A percentile compares a stretch with the other conserved stretches of the same genome.
Evolutionary conservation across 2,797 vertebrate species (phyloP).

Genomic region (Darevskia mixta): DNA sequence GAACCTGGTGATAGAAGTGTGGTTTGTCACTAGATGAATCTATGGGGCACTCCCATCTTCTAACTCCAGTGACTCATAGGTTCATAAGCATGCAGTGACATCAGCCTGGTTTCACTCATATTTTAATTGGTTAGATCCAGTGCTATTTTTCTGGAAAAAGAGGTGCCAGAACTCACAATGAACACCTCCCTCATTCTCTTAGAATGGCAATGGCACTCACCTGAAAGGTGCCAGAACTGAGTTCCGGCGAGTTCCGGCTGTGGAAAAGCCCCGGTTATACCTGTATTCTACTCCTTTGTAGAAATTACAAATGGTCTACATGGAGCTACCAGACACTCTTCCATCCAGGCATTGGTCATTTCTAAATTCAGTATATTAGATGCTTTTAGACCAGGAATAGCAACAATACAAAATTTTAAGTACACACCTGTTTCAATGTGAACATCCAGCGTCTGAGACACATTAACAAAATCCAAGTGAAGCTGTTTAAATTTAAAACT

Average conservation of each 20-base stretch:
- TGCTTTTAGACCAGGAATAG: neutral
- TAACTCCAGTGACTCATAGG: neutral
- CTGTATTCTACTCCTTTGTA: neutral
- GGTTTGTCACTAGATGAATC: too few relatives aligned
- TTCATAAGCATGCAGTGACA: neutral
- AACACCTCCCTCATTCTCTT: too few relatives aligned
- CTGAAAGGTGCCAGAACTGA: too few relatives aligned
- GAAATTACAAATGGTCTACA: neutral
- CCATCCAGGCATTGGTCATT: neutral
- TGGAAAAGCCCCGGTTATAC: neutral
- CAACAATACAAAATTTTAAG: conserved; percentile 25
- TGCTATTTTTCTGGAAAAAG: too few relatives aligned
- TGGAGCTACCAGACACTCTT: neutral
- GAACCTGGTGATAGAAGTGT: too few relatives aligned
- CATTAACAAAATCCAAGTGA: conserved; percentile 72
- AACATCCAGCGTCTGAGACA: conserved; percentile 82
- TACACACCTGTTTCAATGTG: conserved; percentile 86
- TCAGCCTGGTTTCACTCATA: neutral
- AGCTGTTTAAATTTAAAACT: conserved; percentile 78
- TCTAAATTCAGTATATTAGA: neutral
- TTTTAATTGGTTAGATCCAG: neutral
- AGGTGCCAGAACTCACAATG: too few relatives aligned
- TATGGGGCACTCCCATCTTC: too few relatives aligned
- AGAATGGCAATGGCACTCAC: too few relatives aligned
- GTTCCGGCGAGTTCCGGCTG: too few relatives aligned